phyloP scores from a whole-genome alignment of 2,113 vertebrate species.

The Ariopsis seemanni region DNA sequence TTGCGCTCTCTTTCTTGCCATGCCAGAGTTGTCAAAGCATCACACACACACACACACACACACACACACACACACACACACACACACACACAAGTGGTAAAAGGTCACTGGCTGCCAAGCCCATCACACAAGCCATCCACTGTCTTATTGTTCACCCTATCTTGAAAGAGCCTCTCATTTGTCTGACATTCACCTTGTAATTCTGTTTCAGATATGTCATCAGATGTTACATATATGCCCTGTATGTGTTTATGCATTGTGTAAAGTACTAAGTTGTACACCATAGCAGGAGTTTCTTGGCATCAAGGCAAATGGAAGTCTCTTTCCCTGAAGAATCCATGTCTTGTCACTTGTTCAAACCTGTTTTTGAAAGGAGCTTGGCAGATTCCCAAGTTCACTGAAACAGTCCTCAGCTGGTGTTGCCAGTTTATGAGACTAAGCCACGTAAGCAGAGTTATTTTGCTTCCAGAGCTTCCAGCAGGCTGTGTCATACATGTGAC shows the following conservation, averaged over 20 bases:
- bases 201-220: slow-evolving; percentile 59
- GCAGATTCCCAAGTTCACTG: slow-evolving; percentile 55
- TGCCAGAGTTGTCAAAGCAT: slow-evolving; percentile 64
- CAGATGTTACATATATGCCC: slow-evolving; percentile 33
- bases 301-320: slow-evolving; percentile 49
- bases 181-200: slow-evolving; percentile 58
- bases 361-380: slow-evolving; percentile 65
- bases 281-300: slow-evolving; percentile 51
- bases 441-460: slow-evolving; percentile 67
- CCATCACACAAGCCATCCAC: slow-evolving; percentile 53
- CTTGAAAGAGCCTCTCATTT: slow-evolving; percentile 56
- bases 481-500: slow-evolving; percentile 59
- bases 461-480: slow-evolving; percentile 60
- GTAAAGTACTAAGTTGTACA: slow-evolving; percentile 33
- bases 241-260: slow-evolving; percentile 8
- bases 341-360: slow-evolving; percentile 70
- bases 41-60: slow-evolving; percentile 40
- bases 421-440: slow-evolving; percentile 70
- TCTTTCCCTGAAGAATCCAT: slow-evolving; percentile 54
- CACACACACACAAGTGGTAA: slow-evolving; percentile 55
- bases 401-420: slow-evolving; percentile 62
- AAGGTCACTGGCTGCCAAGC: slow-evolving; percentile 54
- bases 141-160: slow-evolving; percentile 59
- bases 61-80: slow-evolving; percentile 43
- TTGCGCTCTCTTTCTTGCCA: slow-evolving; percentile 56